Percentiles rank a stretch among this genome's conserved stretches.
These are phyloP conservation scores for Trididemnum nubilum DNA, from an alignment of 23 tunicate species.

Conservation along the genomic window DNA sequence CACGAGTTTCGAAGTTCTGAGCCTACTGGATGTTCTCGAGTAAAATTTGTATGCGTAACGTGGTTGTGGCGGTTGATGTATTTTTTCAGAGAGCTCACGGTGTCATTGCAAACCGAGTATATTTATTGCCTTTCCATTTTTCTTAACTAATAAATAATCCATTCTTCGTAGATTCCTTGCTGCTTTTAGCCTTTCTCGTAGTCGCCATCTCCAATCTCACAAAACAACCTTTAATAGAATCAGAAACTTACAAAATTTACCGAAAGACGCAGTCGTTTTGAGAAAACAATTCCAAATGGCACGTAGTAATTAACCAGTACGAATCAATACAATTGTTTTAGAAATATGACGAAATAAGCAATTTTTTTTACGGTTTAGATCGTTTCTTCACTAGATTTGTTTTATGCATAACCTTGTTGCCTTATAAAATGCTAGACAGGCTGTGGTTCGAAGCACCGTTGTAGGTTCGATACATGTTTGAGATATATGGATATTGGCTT, in stretches of 20 bases:
- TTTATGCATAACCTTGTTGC: neutral
- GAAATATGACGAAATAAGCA: neutral
- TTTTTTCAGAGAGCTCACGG: slow-evolving; percentile 31
- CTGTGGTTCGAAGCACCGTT: slow-evolving; percentile 19
- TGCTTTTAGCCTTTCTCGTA: slow-evolving; percentile 20
- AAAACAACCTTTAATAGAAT: neutral
- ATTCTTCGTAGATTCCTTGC: slow-evolving; percentile 14
- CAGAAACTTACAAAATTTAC: slow-evolving; percentile 4
- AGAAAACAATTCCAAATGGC: neutral
- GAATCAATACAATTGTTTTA: neutral
- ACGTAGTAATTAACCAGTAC: neutral
- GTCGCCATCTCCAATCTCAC: neutral
- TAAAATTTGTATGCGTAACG: slow-evolving; percentile 20
- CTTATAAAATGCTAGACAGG: neutral
- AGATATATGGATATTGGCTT: slow-evolving; percentile 19
- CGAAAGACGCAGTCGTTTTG: slow-evolving; percentile 24
- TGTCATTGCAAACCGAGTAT: slow-evolving; percentile 20
- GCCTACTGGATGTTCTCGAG: slow-evolving; percentile 23
- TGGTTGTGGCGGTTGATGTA: slow-evolving; percentile 10
- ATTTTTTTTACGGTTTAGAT: neutral
- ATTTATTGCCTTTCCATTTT: slow-evolving; percentile 27
- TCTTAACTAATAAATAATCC: slow-evolving; percentile 24
- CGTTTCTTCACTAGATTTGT: neutral
- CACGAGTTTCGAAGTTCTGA: slow-evolving; percentile 15
- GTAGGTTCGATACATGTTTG: neutral